Base-by-base conservation (phyloP, 2,888 invertebrate species). In the Scaptomyza cyrtandrae region DNA sequence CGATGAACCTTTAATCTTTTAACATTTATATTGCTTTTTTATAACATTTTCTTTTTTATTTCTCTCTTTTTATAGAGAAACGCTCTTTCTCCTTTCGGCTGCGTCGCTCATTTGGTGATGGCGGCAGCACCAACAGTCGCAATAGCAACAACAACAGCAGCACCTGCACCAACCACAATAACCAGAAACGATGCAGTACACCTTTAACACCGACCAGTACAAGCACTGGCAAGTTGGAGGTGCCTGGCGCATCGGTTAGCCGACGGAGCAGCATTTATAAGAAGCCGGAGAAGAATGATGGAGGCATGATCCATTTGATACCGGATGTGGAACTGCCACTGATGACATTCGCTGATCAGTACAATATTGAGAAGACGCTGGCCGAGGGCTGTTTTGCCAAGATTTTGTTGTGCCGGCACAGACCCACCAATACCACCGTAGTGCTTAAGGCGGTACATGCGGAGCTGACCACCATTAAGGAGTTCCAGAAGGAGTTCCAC, bases 401-500 rank as follows among this genome's bases (percentile, higher is more conserved):
- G 81, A 94, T 96, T 0, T 91, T 95, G 31, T 92, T 96, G 48
- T 95, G 95, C 7, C 93, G 90, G 1, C 94, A 94, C 83, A 91
- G 93, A 11, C 92, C 92, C 43, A 94, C 94, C 37, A 94, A 95
- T 75, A 94, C 94, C 2, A 93, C 93, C 35, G 95, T 96, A 46
- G 95, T 95, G 0, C 92, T 96, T 10, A 96, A 96, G 87, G 94
- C 94, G 0, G 93, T 95, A 1, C 94, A 94, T 78, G 93, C 94
- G 3, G 94, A 94, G 71, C 86, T 94, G 41, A 94, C 94, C 3
- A 92, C 93, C 3, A 90, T 93, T 33, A 93, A 93, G 76, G 94
- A 96, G 86, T 96, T 96, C 90, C 94, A 94, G 82, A 93, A 95
- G 46, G 96, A 96, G 90, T 95, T 95, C 88, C 95, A 96, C 88